These are phyloP conservation scores for Arctia plantaginis DNA, from an alignment of 2,888 invertebrate species.

Conservation along the genomic window DNA sequence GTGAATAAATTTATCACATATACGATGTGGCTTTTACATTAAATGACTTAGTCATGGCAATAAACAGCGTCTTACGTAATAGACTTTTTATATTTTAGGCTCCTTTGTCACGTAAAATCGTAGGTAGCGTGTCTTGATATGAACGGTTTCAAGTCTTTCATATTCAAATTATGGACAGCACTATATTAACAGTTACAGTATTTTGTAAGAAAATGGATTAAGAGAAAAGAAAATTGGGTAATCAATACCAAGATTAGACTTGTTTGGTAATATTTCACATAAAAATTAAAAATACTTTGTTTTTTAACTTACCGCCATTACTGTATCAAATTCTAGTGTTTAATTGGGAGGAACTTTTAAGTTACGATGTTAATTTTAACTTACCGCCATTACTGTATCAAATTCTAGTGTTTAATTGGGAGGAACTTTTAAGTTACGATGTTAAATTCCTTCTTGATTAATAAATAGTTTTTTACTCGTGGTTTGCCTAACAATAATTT, in stretches of 20 bases:
- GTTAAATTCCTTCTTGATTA: too few species aligned
- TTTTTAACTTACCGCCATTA: too few species aligned
- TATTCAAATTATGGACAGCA: neutral
- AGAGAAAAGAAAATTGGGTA: neutral
- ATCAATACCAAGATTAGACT: neutral
- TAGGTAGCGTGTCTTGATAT: neutral
- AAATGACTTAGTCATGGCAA: neutral
- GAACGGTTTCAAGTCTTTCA: neutral
- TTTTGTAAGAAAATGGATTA: neutral
- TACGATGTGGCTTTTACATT: neutral
- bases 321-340: too few species aligned
- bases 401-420: too few species aligned
- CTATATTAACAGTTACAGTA: neutral
- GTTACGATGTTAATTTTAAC: too few species aligned
- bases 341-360: too few species aligned
- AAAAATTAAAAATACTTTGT: too few species aligned
- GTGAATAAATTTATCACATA: conserved; percentile 1
- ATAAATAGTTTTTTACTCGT: neutral
- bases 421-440: too few species aligned
- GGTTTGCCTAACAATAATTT: too few species aligned
- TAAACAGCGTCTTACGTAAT: neutral
- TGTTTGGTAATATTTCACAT: too few species aligned
- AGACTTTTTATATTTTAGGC: neutral
- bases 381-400: too few species aligned
- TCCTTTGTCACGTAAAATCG: neutral